Conservation (phyloP, 92 coral and sea anemone species). For the Pocillopora grandis region DNA sequence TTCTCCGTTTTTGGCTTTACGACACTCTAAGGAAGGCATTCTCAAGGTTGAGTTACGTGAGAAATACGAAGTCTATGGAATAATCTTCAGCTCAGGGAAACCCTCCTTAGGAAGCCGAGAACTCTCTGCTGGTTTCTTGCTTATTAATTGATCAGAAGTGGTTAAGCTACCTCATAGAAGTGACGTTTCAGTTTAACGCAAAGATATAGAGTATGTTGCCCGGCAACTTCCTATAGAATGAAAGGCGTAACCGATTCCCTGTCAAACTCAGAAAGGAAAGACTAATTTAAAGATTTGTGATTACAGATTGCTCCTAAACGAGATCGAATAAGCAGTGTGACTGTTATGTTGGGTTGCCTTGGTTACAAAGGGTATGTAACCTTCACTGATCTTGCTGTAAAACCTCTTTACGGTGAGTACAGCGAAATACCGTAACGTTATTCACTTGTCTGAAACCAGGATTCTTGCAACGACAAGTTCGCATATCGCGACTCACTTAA, state of each 20-base stretch:
- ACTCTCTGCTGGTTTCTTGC: no score
- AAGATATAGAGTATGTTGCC: background rate
- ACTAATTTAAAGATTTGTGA: background rate
- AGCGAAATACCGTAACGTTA: background rate
- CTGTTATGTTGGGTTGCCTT: slow-evolving; percentile 45
- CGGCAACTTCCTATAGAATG: background rate
- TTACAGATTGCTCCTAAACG: slow-evolving; percentile 30
- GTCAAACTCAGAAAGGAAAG: background rate
- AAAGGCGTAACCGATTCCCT: background rate
- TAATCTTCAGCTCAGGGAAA: no score
- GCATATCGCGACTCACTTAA: no score
- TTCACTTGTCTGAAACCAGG: background rate
- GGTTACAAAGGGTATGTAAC: slow-evolving; percentile 43
- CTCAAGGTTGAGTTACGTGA: no score
- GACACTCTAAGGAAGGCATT: no score
- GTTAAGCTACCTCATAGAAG: no score
- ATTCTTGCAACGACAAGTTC: no score
- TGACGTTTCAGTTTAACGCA: no score
- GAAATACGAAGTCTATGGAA: no score
- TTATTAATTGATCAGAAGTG: no score
- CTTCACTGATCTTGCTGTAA: slow-evolving; percentile 43
- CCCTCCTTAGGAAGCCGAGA: no score
- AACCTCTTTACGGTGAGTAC: slow-evolving; percentile 34
- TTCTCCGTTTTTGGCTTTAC: no score
- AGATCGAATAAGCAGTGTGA: slow-evolving; percentile 30